A percentile compares a stretch with the other conserved stretches of the same genome.
These are phyloP conservation scores for Chiridota heheva DNA, from an alignment of 35 echinoderm and acorn worm species.

Conservation along the genomic window DNA sequence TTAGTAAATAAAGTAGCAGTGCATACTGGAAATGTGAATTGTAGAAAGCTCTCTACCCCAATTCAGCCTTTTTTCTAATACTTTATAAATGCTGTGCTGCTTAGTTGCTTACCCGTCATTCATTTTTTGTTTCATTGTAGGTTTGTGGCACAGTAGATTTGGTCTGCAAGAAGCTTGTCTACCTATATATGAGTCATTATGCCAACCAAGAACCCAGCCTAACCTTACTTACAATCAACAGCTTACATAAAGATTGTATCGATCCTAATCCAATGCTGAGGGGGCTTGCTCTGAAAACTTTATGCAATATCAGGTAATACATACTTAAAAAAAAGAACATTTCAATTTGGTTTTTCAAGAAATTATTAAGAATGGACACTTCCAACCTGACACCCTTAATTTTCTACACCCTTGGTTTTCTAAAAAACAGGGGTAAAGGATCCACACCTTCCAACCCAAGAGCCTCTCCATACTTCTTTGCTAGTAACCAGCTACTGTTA, in stretches of 20 bases:
- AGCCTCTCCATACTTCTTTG: too few relatives aligned
- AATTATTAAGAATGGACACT: too few relatives aligned
- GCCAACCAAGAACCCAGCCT: constrained; percentile 66
- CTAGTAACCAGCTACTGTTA: too few relatives aligned
- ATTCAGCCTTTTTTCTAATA: not conserved
- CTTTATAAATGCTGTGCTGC: not conserved
- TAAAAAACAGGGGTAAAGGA: too few relatives aligned
- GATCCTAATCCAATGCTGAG: constrained; percentile 94
- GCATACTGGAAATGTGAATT: not conserved
- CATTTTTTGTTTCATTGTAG: constrained; percentile 48
- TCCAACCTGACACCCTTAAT: too few relatives aligned
- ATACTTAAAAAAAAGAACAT: too few relatives aligned
- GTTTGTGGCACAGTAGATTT: constrained; percentile 76
- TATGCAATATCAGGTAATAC: constrained; percentile 82
- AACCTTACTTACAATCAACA: constrained; percentile 80
- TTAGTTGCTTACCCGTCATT: too few relatives aligned
- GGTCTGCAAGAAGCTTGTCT: constrained; percentile 81
- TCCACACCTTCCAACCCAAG: too few relatives aligned
- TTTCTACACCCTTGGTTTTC: too few relatives aligned
- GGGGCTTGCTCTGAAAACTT: constrained; percentile 86
- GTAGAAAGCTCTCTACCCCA: not conserved
- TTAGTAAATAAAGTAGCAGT: too few relatives aligned
- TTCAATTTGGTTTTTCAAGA: too few relatives aligned
- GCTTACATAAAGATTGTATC: constrained; percentile 70
- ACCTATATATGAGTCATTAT: constrained; percentile 85